These are phyloP conservation scores for Corydoras maculifer DNA, from an alignment of 2,113 vertebrate genomes.

Conservation along the genomic window DNA sequence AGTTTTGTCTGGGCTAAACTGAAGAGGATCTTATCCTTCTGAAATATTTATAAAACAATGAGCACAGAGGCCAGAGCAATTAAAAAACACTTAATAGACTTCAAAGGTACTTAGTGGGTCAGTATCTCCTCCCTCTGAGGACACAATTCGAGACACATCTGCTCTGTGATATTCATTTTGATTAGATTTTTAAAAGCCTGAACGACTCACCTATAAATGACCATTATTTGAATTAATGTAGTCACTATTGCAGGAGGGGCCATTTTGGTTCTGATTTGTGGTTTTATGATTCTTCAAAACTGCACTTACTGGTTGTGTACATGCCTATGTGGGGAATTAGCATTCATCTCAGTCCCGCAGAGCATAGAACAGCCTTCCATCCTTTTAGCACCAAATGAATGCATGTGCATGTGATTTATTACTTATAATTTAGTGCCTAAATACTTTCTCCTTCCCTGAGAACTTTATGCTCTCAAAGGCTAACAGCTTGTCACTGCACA, in stretches of 20 bases:
- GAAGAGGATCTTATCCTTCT: slow-evolving; percentile 26
- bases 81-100: slow-evolving; percentile 45
- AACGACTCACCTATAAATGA: slow-evolving; percentile 28
- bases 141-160: not conserved
- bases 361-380: not conserved
- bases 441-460: too few relatives aligned
- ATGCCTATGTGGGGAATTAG: slow-evolving; percentile 10
- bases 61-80: slow-evolving; percentile 32
- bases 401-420: not conserved
- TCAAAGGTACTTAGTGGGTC: slow-evolving; percentile 33
- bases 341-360: not conserved
- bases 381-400: too few relatives aligned
- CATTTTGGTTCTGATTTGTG: slow-evolving; percentile 28
- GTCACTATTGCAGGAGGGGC: slow-evolving; percentile 7
- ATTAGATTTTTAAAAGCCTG: slow-evolving; percentile 26
- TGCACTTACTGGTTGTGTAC: not conserved
- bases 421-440: not conserved
- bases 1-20: slow-evolving; percentile 5
- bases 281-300: slow-evolving; percentile 1
- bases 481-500: too few relatives aligned
- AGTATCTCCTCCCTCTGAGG: slow-evolving; percentile 21
- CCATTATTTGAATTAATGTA: slow-evolving; percentile 13
- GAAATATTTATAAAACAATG: slow-evolving; percentile 44
- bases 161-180: slow-evolving; percentile 18
- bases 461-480: too few relatives aligned